Conservation (phyloP, 2,888 invertebrate genomes). For the Acrobasis consociella region DNA sequence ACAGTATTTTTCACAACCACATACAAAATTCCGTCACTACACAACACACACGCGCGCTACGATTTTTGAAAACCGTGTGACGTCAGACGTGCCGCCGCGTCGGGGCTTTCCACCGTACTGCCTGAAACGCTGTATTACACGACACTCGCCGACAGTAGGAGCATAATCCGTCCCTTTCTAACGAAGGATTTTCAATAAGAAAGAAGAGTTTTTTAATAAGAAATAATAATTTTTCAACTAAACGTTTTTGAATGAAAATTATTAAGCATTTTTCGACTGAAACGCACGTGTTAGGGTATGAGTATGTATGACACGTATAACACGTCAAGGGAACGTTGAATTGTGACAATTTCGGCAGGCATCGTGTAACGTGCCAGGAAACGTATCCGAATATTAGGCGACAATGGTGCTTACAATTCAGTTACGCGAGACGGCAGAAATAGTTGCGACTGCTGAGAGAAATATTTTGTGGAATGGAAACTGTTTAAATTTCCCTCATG, state of each 20-base stretch:
- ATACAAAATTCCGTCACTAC: slow-evolving; percentile 23
- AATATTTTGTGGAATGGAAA: not conserved
- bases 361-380: slow-evolving; percentile 11
- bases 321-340: slow-evolving; percentile 22
- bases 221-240: not conserved
- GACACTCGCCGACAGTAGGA: slow-evolving; percentile 27
- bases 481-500: too few relatives aligned
- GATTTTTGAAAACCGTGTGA: slow-evolving; percentile 16
- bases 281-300: not conserved
- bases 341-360: slow-evolving; percentile 19
- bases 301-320: slow-evolving; percentile 20
- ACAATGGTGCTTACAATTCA: slow-evolving; percentile 11
- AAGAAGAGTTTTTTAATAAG: slow-evolving; percentile 19
- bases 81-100: slow-evolving; percentile 15
- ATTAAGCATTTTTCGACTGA: not conserved
- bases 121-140: slow-evolving; percentile 29
- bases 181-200: slow-evolving; percentile 25
- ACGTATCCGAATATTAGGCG: slow-evolving; percentile 6
- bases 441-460: not conserved
- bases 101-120: slow-evolving; percentile 34
- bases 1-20: slow-evolving; percentile 28
- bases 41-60: slow-evolving; percentile 24
- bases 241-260: not conserved
- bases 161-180: slow-evolving; percentile 35
- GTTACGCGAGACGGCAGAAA: not conserved